Evolutionary conservation across 35 echinoderm and acorn worm genomes (phyloP).

Genomic region (Heliocidaris tuberculata): DNA sequence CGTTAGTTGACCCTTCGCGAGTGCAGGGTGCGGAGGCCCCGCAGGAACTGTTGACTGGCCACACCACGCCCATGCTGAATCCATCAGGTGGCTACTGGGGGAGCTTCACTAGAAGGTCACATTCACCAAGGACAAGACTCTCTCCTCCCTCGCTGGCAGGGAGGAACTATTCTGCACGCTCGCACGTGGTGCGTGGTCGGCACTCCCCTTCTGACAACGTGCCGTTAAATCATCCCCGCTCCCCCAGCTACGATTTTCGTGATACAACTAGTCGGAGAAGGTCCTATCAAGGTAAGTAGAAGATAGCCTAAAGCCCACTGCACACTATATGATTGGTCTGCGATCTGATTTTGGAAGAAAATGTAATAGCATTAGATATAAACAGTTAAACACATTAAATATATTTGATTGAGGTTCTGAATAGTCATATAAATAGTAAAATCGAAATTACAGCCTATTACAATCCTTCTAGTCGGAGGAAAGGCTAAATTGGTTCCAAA

Average conservation of each 20-base stretch:
- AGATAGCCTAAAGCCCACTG: too few species aligned
- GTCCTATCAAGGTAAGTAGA: constrained; percentile 26
- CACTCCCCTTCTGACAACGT: constrained; percentile 26
- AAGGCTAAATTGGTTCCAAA: too few species aligned
- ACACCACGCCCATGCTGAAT: constrained; percentile 13
- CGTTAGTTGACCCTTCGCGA: constrained; percentile 1
- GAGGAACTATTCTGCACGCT: neutral
- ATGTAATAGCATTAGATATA: too few species aligned
- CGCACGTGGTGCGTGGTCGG: constrained; percentile 11
- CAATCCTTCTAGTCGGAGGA: too few species aligned
- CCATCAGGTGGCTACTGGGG: constrained; percentile 24
- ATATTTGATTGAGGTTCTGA: too few species aligned
- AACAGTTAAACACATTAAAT: too few species aligned
- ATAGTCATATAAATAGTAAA: too few species aligned
- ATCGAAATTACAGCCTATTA: too few species aligned
- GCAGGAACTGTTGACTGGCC: neutral
- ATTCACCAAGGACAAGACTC: constrained; percentile 31
- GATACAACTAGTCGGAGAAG: constrained; percentile 23
- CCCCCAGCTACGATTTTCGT: constrained; percentile 30
- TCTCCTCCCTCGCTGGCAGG: neutral
- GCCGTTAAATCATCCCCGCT: neutral
- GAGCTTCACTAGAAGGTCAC: constrained; percentile 20
- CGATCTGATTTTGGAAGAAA: too few species aligned
- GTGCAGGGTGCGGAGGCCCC: constrained; percentile 1
- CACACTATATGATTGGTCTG: too few species aligned